Conservation (phyloP, 1,140 invertebrate species). For the Hyposmocoma kahamanoa region DNA sequence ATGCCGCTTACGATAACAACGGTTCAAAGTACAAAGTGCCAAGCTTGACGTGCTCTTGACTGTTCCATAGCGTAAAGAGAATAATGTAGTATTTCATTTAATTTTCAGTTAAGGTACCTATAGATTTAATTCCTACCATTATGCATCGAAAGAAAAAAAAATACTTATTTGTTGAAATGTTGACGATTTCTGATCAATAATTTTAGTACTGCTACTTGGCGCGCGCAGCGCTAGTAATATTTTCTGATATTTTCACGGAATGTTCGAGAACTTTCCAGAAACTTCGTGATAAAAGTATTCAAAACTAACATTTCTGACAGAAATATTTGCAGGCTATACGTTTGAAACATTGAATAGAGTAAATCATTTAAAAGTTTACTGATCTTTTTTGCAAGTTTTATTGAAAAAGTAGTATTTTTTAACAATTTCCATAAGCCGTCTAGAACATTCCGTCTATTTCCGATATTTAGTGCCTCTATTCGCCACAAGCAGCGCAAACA, state of each 20-base stretch:
- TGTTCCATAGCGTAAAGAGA: too few relatives aligned
- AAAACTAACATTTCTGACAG: constrained; percentile 18
- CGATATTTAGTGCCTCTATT: constrained; percentile 31
- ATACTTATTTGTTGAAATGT: too few relatives aligned
- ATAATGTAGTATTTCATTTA: too few relatives aligned
- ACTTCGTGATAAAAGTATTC: constrained; percentile 17
- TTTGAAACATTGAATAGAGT: background rate
- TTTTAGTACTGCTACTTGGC: constrained; percentile 23
- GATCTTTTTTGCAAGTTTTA: too few relatives aligned
- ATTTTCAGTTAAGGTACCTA: too few relatives aligned
- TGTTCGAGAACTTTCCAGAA: constrained; percentile 51
- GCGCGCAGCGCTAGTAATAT: constrained; percentile 19
- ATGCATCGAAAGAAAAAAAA: too few relatives aligned
- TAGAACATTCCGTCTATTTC: constrained; percentile 47
- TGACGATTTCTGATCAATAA: constrained; percentile 10
- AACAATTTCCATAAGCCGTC: constrained; percentile 8
- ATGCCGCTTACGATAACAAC: too few relatives aligned
- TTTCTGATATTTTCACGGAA: constrained; percentile 12
- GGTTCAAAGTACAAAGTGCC: too few relatives aligned
- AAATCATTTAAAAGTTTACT: too few relatives aligned
- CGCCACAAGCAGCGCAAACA: constrained; percentile 30
- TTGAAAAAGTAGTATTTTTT: constrained; percentile 1
- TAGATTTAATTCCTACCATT: too few relatives aligned
- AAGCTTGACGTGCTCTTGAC: too few relatives aligned
- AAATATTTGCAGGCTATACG: constrained; percentile 9